phyloP scores from a whole-genome alignment of 2,113 vertebrate genomes.

The Atherinomorus stipes region DNA sequence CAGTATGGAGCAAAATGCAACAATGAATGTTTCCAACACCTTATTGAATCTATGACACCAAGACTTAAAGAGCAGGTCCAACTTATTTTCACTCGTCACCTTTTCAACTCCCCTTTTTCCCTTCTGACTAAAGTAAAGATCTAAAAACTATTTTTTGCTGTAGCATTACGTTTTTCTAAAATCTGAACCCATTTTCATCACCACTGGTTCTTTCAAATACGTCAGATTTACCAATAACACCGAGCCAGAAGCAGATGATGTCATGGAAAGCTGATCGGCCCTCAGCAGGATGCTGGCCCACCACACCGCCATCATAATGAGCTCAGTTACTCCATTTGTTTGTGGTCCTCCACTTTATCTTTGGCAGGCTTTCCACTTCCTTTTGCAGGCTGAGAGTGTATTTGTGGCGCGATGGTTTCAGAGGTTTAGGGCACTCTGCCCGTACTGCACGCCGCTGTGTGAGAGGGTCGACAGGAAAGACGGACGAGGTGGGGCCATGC shows the following conservation, averaged over 20 bases:
- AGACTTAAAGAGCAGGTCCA: too few species aligned
- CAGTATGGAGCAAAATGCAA: too few species aligned
- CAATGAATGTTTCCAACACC: too few species aligned
- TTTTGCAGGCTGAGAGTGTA: constrained; percentile 65
- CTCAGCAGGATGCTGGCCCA: constrained; percentile 53
- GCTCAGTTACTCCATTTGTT: constrained; percentile 66
- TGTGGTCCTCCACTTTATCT: constrained; percentile 61
- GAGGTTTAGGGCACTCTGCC: constrained; percentile 70
- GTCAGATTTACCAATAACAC: constrained; percentile 42
- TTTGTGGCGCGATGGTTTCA: constrained; percentile 75
- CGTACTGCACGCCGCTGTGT: constrained; percentile 16
- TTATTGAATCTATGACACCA: too few species aligned
- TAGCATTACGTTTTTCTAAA: too few species aligned
- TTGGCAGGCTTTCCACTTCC: constrained; percentile 67
- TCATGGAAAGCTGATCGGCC: constrained; percentile 48
- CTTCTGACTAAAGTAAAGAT: fast-evolving
- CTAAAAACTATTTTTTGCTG: not conserved
- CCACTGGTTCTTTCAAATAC: not conserved
- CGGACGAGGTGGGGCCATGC: constrained; percentile 60
- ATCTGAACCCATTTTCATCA: not conserved
- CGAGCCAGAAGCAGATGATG: constrained; percentile 41
- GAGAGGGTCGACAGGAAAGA: constrained; percentile 74
- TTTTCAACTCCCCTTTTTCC: not conserved
- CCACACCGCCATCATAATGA: constrained; percentile 53
- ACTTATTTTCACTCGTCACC: not conserved